Evolutionary conservation across 2,797 vertebrate genomes (phyloP).

Genomic region (Craterocephalus amniculus): DNA sequence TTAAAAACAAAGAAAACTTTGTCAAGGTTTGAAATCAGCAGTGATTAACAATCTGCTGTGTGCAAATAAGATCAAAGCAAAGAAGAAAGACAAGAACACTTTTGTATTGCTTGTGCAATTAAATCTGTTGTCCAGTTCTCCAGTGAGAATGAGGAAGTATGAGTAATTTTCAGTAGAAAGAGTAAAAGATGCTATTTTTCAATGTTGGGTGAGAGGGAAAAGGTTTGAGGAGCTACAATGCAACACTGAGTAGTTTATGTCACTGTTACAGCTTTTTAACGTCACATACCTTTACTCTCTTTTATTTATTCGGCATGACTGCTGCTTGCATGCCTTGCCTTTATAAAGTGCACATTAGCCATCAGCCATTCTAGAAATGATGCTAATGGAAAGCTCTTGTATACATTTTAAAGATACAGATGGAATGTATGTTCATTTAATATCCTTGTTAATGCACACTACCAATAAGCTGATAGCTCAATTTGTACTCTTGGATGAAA

Average conservation of each 20-base stretch:
- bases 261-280: constrained; percentile 53
- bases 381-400: constrained; percentile 51
- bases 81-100: neutral
- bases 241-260: constrained; percentile 32
- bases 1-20: constrained; percentile 2
- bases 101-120: constrained; percentile 17
- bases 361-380: constrained; percentile 62
- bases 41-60: constrained; percentile 32
- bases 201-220: neutral
- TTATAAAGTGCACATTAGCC: constrained; percentile 66
- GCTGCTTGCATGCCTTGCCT: constrained; percentile 80
- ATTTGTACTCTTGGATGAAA: constrained; percentile 82
- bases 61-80: constrained; percentile 12
- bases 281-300: constrained; percentile 56
- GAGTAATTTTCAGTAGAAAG: neutral
- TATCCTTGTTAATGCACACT: constrained; percentile 67
- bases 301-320: constrained; percentile 65
- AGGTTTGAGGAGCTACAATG: constrained; percentile 12
- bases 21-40: constrained; percentile 29
- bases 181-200: neutral
- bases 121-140: neutral
- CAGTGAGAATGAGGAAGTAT: neutral
- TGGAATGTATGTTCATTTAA: constrained; percentile 79
- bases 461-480: constrained; percentile 50
- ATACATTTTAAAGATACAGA: constrained; percentile 69